Conservation (phyloP, 2,888 invertebrate genomes). For the Drosophila kokeensis region DNA sequence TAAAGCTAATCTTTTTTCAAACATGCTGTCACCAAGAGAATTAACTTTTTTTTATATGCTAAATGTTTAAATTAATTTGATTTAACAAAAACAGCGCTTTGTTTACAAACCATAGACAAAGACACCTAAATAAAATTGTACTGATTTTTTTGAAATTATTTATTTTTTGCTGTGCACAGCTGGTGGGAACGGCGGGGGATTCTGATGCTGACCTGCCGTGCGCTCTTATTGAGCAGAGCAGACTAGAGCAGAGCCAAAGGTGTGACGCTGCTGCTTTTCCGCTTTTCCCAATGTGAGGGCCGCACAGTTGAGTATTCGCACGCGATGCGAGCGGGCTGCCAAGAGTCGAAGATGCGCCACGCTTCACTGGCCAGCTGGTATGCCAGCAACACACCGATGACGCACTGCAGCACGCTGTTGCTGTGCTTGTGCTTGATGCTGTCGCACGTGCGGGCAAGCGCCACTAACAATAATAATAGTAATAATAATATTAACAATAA, state of each 20-base stretch:
- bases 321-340: slow-evolving; percentile 44
- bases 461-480: background rate
- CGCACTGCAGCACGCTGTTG: slow-evolving; percentile 47
- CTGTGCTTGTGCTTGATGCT: slow-evolving; percentile 30
- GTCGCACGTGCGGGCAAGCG: slow-evolving; percentile 33
- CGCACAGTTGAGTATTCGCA: slow-evolving; percentile 67
- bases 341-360: slow-evolving; percentile 41
- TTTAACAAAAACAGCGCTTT: background rate
- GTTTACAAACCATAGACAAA: background rate
- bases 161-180: slow-evolving; percentile 9
- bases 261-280: slow-evolving; percentile 49
- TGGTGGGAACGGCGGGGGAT: slow-evolving; percentile 24
- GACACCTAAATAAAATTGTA: background rate
- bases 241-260: slow-evolving; percentile 32
- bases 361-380: slow-evolving; percentile 59
- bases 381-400: slow-evolving; percentile 48
- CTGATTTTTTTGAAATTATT: background rate
- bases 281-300: slow-evolving; percentile 53
- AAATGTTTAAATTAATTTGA: background rate
- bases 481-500: background rate
- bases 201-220: slow-evolving; percentile 27
- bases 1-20: background rate
- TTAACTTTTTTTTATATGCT: background rate
- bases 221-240: slow-evolving; percentile 30
- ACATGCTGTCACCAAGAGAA: background rate